Percentiles rank a stretch among this genome's conserved stretches.
These are phyloP conservation scores for Brachyhypopomus occidentalis DNA, from an alignment of 2,113 vertebrate genomes.

Conservation along the genomic window DNA sequence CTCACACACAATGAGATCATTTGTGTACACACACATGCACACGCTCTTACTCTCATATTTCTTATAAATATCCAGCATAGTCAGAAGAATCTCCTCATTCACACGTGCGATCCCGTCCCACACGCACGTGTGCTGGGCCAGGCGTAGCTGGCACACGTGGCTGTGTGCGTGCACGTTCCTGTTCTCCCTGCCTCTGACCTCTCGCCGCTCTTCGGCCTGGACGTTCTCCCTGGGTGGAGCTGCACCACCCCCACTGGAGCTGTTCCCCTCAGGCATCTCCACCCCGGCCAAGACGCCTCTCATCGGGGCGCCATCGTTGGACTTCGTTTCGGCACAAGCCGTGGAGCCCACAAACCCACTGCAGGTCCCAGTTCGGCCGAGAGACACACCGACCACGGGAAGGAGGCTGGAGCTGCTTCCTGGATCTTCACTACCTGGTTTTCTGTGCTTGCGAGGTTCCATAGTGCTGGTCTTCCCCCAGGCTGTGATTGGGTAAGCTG, in stretches of 20 bases:
- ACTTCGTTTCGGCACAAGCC: neutral
- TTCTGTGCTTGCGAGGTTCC: constrained; percentile 1
- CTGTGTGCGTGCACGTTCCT: constrained; percentile 13
- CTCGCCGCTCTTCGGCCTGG: neutral
- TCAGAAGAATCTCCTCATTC: constrained; percentile 60
- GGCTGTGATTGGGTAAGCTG: neutral
- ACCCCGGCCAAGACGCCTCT: neutral
- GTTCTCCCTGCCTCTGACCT: neutral
- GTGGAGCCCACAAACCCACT: neutral
- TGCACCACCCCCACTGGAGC: neutral
- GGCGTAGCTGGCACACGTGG: constrained; percentile 44
- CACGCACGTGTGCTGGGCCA: constrained; percentile 50
- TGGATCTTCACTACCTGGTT: neutral
- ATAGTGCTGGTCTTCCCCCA: neutral
- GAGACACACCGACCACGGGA: neutral
- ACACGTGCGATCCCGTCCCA: constrained; percentile 61
- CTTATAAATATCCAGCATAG: constrained; percentile 59
- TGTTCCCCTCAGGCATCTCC: neutral
- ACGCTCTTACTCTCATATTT: constrained; percentile 51
- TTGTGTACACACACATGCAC: neutral
- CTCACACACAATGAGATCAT: neutral
- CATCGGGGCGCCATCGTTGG: neutral
- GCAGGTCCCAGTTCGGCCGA: neutral
- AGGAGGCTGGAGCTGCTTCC: neutral
- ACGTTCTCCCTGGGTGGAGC: neutral